Base-by-base conservation (phyloP, 2,797 vertebrate species). In the Vultur gryphus region DNA sequence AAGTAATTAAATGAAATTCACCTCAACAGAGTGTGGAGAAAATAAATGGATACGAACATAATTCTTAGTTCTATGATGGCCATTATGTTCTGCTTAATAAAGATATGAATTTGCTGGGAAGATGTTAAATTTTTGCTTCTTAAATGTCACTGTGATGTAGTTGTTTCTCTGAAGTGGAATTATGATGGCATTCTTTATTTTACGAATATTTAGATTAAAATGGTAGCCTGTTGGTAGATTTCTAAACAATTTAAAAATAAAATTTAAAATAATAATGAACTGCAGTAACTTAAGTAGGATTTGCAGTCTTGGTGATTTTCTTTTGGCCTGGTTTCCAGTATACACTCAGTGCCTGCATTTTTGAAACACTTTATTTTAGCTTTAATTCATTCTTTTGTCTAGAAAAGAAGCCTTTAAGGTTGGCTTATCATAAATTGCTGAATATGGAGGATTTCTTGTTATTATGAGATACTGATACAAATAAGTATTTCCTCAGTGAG, bases 1-100 rank as follows among this genome's bases (percentile, higher is more conserved):
- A 97, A 99, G 99, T 98, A 89, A 85, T 57, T 86, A 41, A 55
- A 61, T 28, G 20, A 72, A 89, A 81, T 84, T 76, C 33, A 39
- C 13, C 23, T 90, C 48, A 46, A 13, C 41, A 67, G 18, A 41
- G 25, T 20, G n/a, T 49, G 75, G 37, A 72, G 62, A 78, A 84
- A 89, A 57, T 28, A 65, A 80, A 51, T 73, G n/a, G n/a, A 8
- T 85, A 2, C 24, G 9, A 61, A 52, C 13, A 8, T 65, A 61
- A 49, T 87, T 72, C 35, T 35, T 57, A 35, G 35, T 44, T 89
- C n/a, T 76, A 1, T 54, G 26, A 7, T 69, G 44, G 12, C 35
- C 21, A 5, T 90, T 72, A 61, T 55, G 51, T 75, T 78, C 64
- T 90, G 57, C 81, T 90, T 92, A 80, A 61, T 78, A 44, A 92